Base-by-base conservation (phyloP, 2,888 invertebrate genomes). In the Diaprepes abbreviatus region DNA sequence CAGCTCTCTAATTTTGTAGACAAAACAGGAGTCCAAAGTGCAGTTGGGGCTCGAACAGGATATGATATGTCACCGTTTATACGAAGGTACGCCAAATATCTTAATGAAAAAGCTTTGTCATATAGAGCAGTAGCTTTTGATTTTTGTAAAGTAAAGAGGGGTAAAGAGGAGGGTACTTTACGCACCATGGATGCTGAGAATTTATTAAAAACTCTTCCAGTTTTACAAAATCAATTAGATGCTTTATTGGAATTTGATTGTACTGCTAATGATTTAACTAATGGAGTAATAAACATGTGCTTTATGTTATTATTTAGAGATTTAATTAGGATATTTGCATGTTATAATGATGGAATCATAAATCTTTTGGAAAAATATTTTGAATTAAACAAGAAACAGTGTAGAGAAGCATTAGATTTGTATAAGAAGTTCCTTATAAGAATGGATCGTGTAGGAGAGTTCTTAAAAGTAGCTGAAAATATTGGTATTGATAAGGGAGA, bases 51-150 rank as follows among this genome's bases (percentile, higher is more conserved):
- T 71, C 83, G 90, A 79, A 89, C 89, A 77, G 90, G 90, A 73
- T 98, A 98, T 88, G 98, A 99, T 85, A 99, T 99, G 98, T 98
- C 98, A 57, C 97, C 97, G 77, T 99, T 97, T 86, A 98, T 99
- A 84, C 90, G 98, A 83, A 91, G 98, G 78, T 99, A 99, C 87
- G 97, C 98, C 83, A 97, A 97, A 87, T 99, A 99, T 89, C 89
- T 99, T 84, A 98, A 98, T 85, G 98, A 99, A 87, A 99, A 99
- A 87, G 97, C 98, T 58, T 89, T 97, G 77, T 97, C 98, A 9
- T 99, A 99, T 88, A 91, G 99, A 85, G 93, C 95, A 68, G 98
- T 98, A 81, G 99, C 99, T 76, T 99, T 98, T 85, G 99, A 99
- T 86, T 99, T 99, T 88, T 99, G 99, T 89, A 99, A 99, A 91